A percentile compares a stretch with the other conserved stretches of the same genome.
These are phyloP conservation scores for Hyperoodon ampullatus DNA, from an alignment of 2,113 vertebrate species.

Conservation along the genomic window DNA sequence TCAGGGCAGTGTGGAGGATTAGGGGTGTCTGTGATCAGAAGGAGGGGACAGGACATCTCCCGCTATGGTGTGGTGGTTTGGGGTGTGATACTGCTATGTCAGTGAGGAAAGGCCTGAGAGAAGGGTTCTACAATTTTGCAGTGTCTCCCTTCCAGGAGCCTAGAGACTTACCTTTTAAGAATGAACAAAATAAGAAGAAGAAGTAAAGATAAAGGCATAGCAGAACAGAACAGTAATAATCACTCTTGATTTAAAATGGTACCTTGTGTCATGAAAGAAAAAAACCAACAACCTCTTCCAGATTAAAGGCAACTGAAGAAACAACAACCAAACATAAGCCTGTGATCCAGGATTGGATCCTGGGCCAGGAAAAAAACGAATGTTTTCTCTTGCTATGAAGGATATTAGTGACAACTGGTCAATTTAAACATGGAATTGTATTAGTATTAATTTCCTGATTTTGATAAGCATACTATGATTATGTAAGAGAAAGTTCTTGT, in stretches of 20 bases:
- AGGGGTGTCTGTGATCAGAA: too few species aligned
- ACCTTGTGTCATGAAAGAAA: neutral
- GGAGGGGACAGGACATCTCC: neutral
- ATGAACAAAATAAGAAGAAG: neutral
- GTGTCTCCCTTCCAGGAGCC: neutral
- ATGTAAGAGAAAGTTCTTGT: neutral
- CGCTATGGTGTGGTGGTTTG: neutral
- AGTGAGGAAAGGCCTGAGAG: neutral
- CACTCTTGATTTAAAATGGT: neutral
- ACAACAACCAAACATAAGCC: neutral
- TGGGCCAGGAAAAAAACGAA: neutral
- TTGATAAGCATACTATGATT: neutral
- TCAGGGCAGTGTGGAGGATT: neutral
- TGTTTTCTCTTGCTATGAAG: neutral
- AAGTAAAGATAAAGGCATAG: neutral
- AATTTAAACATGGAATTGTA: neutral
- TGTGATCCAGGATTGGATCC: neutral
- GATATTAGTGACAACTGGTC: neutral
- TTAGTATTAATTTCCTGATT: neutral
- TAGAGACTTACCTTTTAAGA: neutral
- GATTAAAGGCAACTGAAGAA: neutral
- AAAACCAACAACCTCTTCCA: neutral
- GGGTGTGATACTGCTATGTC: neutral
- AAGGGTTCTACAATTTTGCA: neutral
- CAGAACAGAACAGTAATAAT: neutral